phyloP scores from a whole-genome alignment of 2,797 vertebrate species.

The Microhierax caerulescens region DNA sequence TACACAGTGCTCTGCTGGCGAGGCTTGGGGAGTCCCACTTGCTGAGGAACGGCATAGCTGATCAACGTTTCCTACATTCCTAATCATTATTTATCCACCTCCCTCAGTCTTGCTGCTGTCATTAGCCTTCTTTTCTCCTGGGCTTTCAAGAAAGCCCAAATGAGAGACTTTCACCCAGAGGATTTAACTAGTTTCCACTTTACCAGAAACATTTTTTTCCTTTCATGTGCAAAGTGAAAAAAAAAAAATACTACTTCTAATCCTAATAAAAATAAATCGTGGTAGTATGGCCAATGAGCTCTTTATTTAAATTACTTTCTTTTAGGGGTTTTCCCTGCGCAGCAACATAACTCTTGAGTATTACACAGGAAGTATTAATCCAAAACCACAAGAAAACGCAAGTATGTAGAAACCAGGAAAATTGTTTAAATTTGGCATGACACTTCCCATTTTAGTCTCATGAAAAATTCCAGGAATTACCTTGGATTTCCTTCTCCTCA shows the following conservation, averaged over 20 bases:
- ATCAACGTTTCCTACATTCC: neutral
- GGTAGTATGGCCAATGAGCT: neutral
- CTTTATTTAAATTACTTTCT: neutral
- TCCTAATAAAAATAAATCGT: neutral
- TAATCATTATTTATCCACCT: neutral
- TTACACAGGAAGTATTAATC: neutral
- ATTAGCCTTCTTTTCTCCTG: constrained; percentile 1
- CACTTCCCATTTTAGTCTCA: neutral
- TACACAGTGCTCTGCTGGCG: neutral
- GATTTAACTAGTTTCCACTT: neutral
- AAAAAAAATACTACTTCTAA: neutral
- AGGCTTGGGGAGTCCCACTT: neutral
- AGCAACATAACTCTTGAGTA: neutral
- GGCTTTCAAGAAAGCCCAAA: neutral
- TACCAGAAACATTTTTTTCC: neutral
- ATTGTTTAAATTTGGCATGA: neutral
- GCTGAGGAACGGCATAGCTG: neutral
- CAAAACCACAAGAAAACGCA: neutral
- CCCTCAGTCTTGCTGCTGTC: neutral
- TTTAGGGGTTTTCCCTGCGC: neutral
- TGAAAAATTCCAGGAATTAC: neutral
- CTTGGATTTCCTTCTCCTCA: neutral
- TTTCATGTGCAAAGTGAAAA: neutral
- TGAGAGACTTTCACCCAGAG: neutral
- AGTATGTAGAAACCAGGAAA: neutral